Evolutionary conservation across 2,888 invertebrate species (phyloP).

Genomic region (Empis stercorea): DNA sequence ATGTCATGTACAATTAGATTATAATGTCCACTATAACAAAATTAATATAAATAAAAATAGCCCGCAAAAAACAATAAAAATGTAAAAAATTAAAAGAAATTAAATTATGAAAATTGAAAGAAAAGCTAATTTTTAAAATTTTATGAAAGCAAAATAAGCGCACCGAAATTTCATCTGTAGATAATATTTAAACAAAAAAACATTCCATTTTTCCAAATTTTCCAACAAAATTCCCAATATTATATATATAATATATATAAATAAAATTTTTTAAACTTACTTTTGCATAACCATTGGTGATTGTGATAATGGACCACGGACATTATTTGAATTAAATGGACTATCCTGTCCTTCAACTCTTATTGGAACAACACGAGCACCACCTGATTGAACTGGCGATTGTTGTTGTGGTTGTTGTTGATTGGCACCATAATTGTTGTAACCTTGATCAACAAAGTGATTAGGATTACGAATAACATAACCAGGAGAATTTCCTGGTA

Average conservation of each 20-base stretch:
- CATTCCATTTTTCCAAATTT: no score
- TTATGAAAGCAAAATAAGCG: neutral
- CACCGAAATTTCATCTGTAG: no score
- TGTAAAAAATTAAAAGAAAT: conserved; percentile 2
- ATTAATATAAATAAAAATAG: neutral
- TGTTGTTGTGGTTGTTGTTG: conserved; percentile 22
- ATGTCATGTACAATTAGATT: conserved; percentile 34
- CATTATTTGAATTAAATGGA: conserved; percentile 14
- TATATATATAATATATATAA: no score
- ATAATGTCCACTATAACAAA: conserved; percentile 30
- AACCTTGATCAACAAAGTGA: conserved; percentile 38
- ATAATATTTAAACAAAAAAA: no score
- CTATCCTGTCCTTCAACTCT: conserved; percentile 38
- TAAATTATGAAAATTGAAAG: neutral
- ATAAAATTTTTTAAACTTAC: conserved; percentile 20
- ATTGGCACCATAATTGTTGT: conserved; percentile 27
- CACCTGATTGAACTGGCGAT: conserved; percentile 23
- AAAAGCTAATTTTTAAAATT: neutral
- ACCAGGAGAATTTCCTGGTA: conserved; percentile 19
- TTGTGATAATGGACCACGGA: conserved; percentile 30
- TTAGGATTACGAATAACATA: conserved; percentile 35
- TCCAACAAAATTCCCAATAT: no score
- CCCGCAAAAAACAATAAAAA: neutral
- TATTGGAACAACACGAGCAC: conserved; percentile 48
- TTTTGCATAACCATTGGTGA: conserved; percentile 34